A percentile compares a stretch with the other conserved stretches of the same genome.
phyloP scores from a whole-genome alignment of 2,797 vertebrate genomes.

The Potorous gilbertii region DNA sequence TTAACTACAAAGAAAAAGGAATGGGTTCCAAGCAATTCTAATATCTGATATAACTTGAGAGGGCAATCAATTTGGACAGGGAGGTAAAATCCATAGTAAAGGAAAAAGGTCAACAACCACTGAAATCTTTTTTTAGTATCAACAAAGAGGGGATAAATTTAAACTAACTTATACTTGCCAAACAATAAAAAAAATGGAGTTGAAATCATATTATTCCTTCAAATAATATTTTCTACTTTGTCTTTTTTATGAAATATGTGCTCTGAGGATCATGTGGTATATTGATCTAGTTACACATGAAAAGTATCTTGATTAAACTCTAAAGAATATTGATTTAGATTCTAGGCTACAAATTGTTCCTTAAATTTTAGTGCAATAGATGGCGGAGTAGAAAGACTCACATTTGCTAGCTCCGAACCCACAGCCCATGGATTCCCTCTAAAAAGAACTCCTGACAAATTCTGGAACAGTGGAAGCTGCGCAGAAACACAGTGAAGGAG shows the following conservation, averaged over 20 bases:
- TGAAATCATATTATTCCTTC: conserved; percentile 5
- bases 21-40: conserved; percentile 6
- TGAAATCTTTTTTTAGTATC: conserved; percentile 27
- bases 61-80: background rate
- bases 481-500: no score
- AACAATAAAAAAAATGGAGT: conserved; percentile 15
- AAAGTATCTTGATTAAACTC: conserved; percentile 23
- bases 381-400: no score
- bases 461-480: no score
- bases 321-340: conserved; percentile 24
- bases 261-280: conserved; percentile 1
- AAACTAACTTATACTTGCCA: conserved; percentile 11
- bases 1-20: conserved; percentile 16
- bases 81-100: conserved; percentile 40
- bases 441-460: no score
- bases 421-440: no score
- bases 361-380: conserved; percentile 30
- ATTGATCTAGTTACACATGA: conserved; percentile 37
- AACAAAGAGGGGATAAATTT: background rate
- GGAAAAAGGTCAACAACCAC: background rate
- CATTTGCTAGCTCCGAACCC: no score
- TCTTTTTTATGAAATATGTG: conserved; percentile 57
- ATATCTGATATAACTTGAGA: conserved; percentile 4
- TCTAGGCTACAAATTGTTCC: conserved; percentile 6
- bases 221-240: conserved; percentile 51